phyloP scores from a whole-genome alignment of 2,888 invertebrate genomes.

The Ormyrus nitidulus region DNA sequence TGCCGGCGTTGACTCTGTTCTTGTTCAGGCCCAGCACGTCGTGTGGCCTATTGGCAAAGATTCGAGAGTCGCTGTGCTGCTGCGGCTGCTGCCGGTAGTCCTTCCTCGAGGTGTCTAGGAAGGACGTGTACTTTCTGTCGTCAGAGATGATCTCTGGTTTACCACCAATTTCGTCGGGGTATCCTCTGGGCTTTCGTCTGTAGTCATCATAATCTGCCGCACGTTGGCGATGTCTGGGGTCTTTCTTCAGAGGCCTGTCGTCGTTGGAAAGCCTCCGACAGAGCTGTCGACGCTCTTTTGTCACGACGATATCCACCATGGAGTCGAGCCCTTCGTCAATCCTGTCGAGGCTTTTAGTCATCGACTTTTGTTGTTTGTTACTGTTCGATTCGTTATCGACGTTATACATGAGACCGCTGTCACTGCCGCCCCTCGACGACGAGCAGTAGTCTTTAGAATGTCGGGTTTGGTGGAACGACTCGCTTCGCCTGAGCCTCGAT shows the following conservation, averaged over 20 bases:
- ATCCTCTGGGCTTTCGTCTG: not conserved
- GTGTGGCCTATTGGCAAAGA: slow-evolving; percentile 68
- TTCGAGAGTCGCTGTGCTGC: slow-evolving; percentile 28
- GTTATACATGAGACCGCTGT: slow-evolving; percentile 73
- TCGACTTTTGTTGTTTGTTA: slow-evolving; percentile 60
- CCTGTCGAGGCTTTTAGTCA: slow-evolving; percentile 87
- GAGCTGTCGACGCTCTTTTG: slow-evolving; percentile 75
- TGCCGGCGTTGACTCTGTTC: slow-evolving; percentile 72
- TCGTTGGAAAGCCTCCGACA: slow-evolving; percentile 28
- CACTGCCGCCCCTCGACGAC: slow-evolving; percentile 71
- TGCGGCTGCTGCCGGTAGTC: not conserved
- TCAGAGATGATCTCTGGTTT: not conserved
- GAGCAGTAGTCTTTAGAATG: slow-evolving; percentile 60
- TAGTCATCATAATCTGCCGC: slow-evolving; percentile 3
- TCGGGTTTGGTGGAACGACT: slow-evolving; percentile 71
- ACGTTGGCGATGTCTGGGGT: not conserved
- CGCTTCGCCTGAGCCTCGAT: slow-evolving; percentile 67
- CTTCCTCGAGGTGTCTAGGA: slow-evolving; percentile 30
- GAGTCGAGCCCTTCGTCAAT: slow-evolving; percentile 85
- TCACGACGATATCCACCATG: slow-evolving; percentile 84
- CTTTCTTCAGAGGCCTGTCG: not conserved
- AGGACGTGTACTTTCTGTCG: slow-evolving; percentile 52
- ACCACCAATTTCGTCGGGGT: not conserved
- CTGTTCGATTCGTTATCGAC: slow-evolving; percentile 61
- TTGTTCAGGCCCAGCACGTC: slow-evolving; percentile 72